Conservation (phyloP, 2,888 invertebrate genomes). For the Cephus pygmeus region DNA sequence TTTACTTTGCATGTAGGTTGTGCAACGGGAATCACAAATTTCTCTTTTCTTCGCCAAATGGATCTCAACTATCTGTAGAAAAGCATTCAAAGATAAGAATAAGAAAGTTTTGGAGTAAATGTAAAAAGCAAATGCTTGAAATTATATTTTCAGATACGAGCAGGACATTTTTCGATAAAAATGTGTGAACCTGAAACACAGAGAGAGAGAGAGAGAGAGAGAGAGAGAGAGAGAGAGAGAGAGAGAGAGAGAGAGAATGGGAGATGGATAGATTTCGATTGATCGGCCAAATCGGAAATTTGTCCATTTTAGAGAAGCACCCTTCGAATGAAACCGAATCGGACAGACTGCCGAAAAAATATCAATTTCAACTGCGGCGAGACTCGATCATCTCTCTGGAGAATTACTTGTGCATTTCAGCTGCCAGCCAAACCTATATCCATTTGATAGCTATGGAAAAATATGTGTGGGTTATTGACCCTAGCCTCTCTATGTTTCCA, state of each 20-base stretch:
- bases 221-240: not conserved
- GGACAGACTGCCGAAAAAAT: constrained; percentile 32
- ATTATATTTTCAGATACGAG: no score
- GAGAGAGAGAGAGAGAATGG: not conserved
- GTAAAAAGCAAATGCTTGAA: no score
- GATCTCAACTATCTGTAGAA: no score
- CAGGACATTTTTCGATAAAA: no score
- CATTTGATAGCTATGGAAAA: constrained; percentile 49
- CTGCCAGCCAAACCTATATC: constrained; percentile 32
- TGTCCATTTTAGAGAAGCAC: not conserved
- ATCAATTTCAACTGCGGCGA: constrained; percentile 56
- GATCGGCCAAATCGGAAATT: not conserved
- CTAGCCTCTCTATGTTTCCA: constrained; percentile 37
- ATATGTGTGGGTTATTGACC: constrained; percentile 50
- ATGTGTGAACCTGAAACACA: no score
- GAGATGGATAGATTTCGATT: no score
- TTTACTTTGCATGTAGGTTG: no score
- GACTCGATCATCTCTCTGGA: constrained; percentile 50
- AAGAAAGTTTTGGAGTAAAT: no score
- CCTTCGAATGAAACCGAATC: not conserved
- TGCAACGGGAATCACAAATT: no score
- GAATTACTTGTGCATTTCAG: constrained; percentile 49
- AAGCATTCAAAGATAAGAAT: no score
- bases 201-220: not conserved
- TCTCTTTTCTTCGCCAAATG: no score